These are phyloP conservation scores for Anticlea derivata DNA, from an alignment of 2,888 invertebrate genomes.

Conservation along the genomic window DNA sequence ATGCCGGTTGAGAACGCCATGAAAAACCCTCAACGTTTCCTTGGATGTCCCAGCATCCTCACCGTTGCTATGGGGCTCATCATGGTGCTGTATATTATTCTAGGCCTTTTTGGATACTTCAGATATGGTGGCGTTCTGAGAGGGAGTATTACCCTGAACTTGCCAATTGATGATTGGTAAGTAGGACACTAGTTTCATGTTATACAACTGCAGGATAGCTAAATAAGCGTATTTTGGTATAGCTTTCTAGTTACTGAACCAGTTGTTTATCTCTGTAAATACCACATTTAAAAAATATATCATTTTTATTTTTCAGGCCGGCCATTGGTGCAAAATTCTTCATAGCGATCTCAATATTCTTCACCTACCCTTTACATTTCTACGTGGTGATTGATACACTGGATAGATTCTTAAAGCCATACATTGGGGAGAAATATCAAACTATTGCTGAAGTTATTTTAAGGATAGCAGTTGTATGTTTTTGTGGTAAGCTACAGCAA, in stretches of 20 bases:
- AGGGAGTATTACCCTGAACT: constrained; percentile 92
- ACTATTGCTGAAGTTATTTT: constrained; percentile 53
- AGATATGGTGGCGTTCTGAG: constrained; percentile 89
- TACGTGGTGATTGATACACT: constrained; percentile 96
- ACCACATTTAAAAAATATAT: too few relatives aligned
- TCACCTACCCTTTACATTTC: constrained; percentile 96
- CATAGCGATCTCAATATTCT: constrained; percentile 94
- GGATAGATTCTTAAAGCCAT: constrained; percentile 88
- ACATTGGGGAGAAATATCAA: constrained; percentile 78
- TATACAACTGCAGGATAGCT: too few relatives aligned
- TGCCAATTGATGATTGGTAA: constrained; percentile 88
- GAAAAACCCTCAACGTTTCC: constrained; percentile 91
- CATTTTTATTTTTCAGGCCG: constrained; percentile 76
- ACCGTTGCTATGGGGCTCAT: constrained; percentile 93
- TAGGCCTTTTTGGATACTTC: constrained; percentile 95
- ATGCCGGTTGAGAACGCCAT: constrained; percentile 97
- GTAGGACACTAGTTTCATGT: constrained; percentile 34
- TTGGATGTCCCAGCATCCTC: constrained; percentile 92
- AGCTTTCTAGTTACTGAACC: too few relatives aligned
- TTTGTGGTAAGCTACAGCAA: constrained; percentile 70
- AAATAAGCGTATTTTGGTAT: too few relatives aligned
- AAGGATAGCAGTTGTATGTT: constrained; percentile 60
- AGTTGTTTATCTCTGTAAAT: too few relatives aligned
- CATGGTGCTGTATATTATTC: constrained; percentile 88
- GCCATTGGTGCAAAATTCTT: constrained; percentile 91